Base-by-base conservation (phyloP, 1,140 invertebrate species). In the Pachyrhynchus sulphureomaculatus region DNA sequence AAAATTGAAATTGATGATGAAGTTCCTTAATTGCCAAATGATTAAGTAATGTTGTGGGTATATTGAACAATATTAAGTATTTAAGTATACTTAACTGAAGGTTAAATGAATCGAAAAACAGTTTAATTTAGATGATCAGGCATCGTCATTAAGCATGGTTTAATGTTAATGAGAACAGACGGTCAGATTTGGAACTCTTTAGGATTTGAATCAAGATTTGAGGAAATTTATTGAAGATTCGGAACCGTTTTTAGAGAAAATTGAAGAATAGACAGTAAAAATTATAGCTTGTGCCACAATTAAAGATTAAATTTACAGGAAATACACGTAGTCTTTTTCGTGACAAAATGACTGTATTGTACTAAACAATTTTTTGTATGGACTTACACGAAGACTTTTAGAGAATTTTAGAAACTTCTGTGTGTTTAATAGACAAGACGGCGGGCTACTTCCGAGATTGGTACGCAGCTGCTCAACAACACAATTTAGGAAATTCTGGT, bases 71-170 rank as follows among this genome's bases (percentile, higher is more conserved):
- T 55, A 44, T 41, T 41, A 32, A 54, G 20, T 42, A 42, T 48
- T 61, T 61, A 54, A 61, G 58, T 34, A 61, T 53, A 61, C 26
- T 61, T 61, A 45, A 54, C 15, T 20, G 44, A 53, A 54, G 58
- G 58, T 54, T 61, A 54, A 61, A 61, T 54, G 45, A 37, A 61
- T 61, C 41, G 39, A 54, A 53, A 54, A 54, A 61, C 49, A 61
- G 58, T 61, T 61, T 24, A 39, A 61, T 61, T 61, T 21, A 61
- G 20, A 10, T 8, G 24, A 39, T 24, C 10, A 26, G 34, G 57
- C 57, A 21, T 23, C 45, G 15, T 44, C 13, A 47, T 57, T 55
- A 44, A 47, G 34, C 12, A 51, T 51, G 23, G 24, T 47, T 51
- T 15, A 48, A 34, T 20, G 18, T 36, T 41, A 10, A 39, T 18